These are phyloP conservation scores for Neoarius graeffei DNA, from an alignment of 2,113 vertebrate genomes.

Conservation along the genomic window DNA sequence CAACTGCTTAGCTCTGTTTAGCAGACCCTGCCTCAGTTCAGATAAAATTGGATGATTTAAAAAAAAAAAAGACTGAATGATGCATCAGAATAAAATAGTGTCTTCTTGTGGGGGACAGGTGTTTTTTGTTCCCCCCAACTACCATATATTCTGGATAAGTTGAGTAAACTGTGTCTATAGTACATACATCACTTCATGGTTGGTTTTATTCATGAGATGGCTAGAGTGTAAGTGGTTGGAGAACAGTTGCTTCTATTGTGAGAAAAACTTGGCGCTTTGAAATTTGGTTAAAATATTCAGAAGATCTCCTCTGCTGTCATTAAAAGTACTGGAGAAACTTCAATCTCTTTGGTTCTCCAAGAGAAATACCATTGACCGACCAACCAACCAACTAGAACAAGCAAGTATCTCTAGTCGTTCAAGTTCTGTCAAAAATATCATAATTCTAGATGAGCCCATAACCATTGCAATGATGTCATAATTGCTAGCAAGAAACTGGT, in stretches of 20 bases:
- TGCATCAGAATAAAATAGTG: neutral
- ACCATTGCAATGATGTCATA: neutral
- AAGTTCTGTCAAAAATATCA: neutral
- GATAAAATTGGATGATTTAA: neutral
- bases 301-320: neutral
- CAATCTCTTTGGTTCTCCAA: too few relatives aligned
- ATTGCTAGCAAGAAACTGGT: neutral
- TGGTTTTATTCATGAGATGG: neutral
- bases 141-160: neutral
- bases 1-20: neutral
- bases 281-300: neutral
- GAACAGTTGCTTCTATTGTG: neutral
- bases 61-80: neutral
- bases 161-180: neutral
- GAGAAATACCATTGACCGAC: neutral
- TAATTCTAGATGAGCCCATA: neutral
- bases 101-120: neutral
- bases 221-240: neutral
- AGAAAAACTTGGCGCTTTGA: neutral
- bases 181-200: neutral
- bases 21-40: neutral
- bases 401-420: neutral
- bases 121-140: neutral
- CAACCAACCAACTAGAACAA: neutral
- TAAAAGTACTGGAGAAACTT: neutral